These are phyloP conservation scores for Rhinogobius similis DNA, from an alignment of 2,113 vertebrate genomes.

Conservation along the genomic window DNA sequence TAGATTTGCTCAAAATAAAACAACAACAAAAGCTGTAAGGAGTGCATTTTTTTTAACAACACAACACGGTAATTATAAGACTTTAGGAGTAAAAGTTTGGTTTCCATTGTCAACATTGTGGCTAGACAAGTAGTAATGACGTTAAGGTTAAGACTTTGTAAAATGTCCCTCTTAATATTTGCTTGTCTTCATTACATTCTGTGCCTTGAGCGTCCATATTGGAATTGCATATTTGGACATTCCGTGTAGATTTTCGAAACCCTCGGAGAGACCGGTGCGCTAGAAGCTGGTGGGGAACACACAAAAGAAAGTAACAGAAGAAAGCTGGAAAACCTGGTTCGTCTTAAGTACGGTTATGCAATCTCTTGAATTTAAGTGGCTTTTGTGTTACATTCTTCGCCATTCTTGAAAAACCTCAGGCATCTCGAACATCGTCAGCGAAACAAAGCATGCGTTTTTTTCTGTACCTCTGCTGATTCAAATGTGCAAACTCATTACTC, in stretches of 20 bases:
- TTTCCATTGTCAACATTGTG: not conserved
- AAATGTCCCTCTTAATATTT: not conserved
- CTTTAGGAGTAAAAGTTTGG: not conserved
- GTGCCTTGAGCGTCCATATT: not conserved
- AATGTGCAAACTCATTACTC: constrained; percentile 65
- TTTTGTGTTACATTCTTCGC: constrained; percentile 53
- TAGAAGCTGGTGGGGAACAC: constrained; percentile 13
- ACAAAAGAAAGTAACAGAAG: constrained; percentile 35
- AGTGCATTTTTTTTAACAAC: constrained; percentile 40
- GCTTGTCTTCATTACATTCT: constrained; percentile 27
- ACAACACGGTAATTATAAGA: not conserved
- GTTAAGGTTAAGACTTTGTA: not conserved
- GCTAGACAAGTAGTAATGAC: not conserved
- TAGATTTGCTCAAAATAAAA: not conserved
- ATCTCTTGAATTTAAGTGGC: constrained; percentile 55
- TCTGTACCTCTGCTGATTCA: constrained; percentile 35
- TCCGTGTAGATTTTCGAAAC: constrained; percentile 11
- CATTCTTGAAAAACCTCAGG: not conserved
- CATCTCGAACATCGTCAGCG: constrained; percentile 6
- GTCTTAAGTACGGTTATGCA: constrained; percentile 10
- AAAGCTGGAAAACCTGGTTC: constrained; percentile 6
- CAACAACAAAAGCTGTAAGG: not conserved
- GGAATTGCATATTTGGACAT: constrained; percentile 11
- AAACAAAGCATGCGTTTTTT: constrained; percentile 8
- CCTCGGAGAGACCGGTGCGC: not conserved